phyloP scores from a whole-genome alignment of 2,113 vertebrate genomes.

The Spermophilus dauricus region DNA sequence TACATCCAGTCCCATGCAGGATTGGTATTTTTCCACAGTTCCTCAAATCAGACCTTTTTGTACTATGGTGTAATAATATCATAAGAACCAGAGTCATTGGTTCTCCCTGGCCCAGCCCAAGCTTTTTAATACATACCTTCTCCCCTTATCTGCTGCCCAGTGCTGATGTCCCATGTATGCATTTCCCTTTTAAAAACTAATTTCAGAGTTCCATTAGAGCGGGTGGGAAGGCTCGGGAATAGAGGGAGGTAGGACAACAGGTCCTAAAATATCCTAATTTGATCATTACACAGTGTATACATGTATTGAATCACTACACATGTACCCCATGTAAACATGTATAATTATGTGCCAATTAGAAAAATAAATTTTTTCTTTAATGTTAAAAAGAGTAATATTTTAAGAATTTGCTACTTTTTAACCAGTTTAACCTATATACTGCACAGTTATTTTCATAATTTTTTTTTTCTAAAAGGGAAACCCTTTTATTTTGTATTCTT shows the following conservation, averaged over 20 bases:
- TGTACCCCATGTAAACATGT: not conserved
- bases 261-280: not conserved
- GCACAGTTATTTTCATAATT: not conserved
- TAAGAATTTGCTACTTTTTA: slow-evolving; percentile 6
- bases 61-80: not conserved
- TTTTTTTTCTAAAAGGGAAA: slow-evolving; percentile 25
- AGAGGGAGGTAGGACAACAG: not conserved
- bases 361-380: not conserved
- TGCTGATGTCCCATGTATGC: not conserved
- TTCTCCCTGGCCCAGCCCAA: not conserved
- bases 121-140: not conserved
- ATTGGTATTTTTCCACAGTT: not conserved
- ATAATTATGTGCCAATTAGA: not conserved
- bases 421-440: not conserved
- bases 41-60: not conserved
- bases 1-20: not conserved
- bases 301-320: not conserved
- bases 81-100: not conserved
- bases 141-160: not conserved
- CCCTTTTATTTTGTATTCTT: not conserved
- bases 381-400: not conserved
- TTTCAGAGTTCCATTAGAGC: not conserved
- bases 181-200: not conserved
- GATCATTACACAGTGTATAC: not conserved
- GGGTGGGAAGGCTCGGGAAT: not conserved